Percentiles rank a stretch among this genome's conserved stretches.
phyloP scores from a whole-genome alignment of 1,140 invertebrate genomes.

The Yoshiicerus persimilis region DNA sequence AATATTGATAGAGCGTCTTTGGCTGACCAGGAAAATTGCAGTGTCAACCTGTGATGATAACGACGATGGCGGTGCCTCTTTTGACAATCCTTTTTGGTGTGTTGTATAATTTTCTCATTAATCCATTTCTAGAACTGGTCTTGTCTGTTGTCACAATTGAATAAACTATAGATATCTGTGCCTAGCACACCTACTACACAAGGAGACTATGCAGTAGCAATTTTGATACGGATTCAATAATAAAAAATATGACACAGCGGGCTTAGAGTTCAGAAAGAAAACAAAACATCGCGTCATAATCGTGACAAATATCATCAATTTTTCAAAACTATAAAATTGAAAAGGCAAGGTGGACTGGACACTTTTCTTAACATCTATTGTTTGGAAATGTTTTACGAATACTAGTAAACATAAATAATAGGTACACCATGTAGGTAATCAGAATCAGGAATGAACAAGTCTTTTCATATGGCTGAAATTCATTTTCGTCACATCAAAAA shows the following conservation, averaged over 20 bases:
- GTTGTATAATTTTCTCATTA: conserved; percentile 4
- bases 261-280: neutral
- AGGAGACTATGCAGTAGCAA: neutral
- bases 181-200: neutral
- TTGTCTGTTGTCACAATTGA: neutral
- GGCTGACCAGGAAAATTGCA: neutral
- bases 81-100: neutral
- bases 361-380: no score
- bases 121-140: neutral
- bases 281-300: neutral
- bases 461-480: neutral
- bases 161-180: neutral
- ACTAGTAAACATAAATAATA: no score
- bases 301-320: neutral
- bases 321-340: neutral
- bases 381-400: neutral
- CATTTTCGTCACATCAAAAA: neutral
- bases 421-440: no score
- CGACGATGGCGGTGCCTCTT: neutral
- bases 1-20: neutral
- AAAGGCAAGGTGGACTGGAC: neutral
- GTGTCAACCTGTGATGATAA: neutral
- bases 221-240: neutral
- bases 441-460: no score
- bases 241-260: neutral